Evolutionary conservation across 2,888 invertebrate species (phyloP).

Genomic region (Galerucella nymphaeae): DNA sequence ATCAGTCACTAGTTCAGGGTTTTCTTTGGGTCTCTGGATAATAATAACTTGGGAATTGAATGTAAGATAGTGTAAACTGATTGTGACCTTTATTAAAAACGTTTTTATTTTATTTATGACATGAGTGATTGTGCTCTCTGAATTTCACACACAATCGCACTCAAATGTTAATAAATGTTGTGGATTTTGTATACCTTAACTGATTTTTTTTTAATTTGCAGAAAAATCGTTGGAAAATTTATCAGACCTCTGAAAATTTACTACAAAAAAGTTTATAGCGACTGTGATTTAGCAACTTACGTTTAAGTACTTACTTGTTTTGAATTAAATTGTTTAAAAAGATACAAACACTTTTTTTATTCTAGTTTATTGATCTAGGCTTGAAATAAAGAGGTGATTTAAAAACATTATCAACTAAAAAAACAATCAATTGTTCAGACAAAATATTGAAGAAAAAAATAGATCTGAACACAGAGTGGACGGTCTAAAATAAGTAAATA

Average conservation of each 20-base stretch:
- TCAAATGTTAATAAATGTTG: no score
- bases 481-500: slow-evolving; percentile 36
- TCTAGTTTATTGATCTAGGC: slow-evolving; percentile 32
- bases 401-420: slow-evolving; percentile 23
- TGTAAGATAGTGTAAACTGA: no score
- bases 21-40: no score
- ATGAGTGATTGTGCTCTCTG: no score
- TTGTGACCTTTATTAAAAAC: no score
- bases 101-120: no score
- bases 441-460: slow-evolving; percentile 30
- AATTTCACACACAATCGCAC: no score
- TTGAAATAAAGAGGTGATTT: slow-evolving; percentile 14
- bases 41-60: no score
- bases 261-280: slow-evolving; percentile 1
- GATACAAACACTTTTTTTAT: slow-evolving; percentile 6
- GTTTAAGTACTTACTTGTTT: background rate
- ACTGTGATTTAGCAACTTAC: slow-evolving; percentile 28
- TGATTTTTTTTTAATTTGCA: slow-evolving; percentile 27
- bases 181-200: background rate
- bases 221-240: slow-evolving; percentile 29
- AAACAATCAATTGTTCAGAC: slow-evolving; percentile 8
- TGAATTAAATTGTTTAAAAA: slow-evolving; percentile 17
- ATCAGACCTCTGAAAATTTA: slow-evolving; percentile 9
- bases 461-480: slow-evolving; percentile 38
- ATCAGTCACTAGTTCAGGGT: no score